phyloP scores from a whole-genome alignment of 1,140 invertebrate species.

The Melipona quadrifasciata region DNA sequence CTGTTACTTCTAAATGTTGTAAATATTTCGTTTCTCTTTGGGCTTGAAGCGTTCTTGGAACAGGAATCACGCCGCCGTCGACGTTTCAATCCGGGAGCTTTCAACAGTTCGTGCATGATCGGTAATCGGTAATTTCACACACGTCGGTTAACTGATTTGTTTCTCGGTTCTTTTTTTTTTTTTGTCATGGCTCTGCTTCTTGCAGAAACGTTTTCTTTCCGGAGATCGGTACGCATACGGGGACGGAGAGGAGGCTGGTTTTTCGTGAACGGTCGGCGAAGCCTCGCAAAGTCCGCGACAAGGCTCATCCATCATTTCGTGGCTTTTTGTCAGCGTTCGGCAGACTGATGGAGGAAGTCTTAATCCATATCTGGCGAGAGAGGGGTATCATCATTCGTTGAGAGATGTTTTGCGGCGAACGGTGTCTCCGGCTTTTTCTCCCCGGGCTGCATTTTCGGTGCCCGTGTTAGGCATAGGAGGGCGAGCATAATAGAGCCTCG shows the following conservation, averaged over 20 bases:
- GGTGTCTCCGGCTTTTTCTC: slow-evolving; percentile 50
- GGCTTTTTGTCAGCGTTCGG: slow-evolving; percentile 61
- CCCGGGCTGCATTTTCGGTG: slow-evolving; percentile 30
- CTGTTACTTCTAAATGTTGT: background rate
- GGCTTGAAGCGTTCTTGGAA: background rate
- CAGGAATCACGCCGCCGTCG: background rate
- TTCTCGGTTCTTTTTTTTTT: slow-evolving; percentile 21
- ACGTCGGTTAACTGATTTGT: slow-evolving; percentile 43
- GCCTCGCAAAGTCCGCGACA: slow-evolving; percentile 32
- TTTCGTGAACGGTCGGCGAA: slow-evolving; percentile 46
- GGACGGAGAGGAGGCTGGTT: slow-evolving; percentile 35
- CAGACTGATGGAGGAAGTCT: slow-evolving; percentile 62
- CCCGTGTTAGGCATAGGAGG: slow-evolving; percentile 22
- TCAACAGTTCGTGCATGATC: background rate
- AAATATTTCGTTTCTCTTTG: background rate
- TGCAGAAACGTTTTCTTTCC: slow-evolving; percentile 4
- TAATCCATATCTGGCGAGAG: slow-evolving; percentile 56
- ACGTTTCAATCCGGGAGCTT: slow-evolving; percentile 11
- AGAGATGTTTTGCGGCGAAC: slow-evolving; percentile 52
- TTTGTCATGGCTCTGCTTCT: slow-evolving; percentile 1
- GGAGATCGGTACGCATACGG: slow-evolving; percentile 3
- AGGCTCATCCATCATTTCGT: slow-evolving; percentile 60
- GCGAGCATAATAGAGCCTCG: slow-evolving; percentile 34
- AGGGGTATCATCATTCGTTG: slow-evolving; percentile 58
- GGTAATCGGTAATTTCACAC: slow-evolving; percentile 40